A percentile compares a stretch with the other conserved stretches of the same genome.
Conservation (phyloP, 2,888 invertebrate genomes). For the Seira musarum region DNA sequence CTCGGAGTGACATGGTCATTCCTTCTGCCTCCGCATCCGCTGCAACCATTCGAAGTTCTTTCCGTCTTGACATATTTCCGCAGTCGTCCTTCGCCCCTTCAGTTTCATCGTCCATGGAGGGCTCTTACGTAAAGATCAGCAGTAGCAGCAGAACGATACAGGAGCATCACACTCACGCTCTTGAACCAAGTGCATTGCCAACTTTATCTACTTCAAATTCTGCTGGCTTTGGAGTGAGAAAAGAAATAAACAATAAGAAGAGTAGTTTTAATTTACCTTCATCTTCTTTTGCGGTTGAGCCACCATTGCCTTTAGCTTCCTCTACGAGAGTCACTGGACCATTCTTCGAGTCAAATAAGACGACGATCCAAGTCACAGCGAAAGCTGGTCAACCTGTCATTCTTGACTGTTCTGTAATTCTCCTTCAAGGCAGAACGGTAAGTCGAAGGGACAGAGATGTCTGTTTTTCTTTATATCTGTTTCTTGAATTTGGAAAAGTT, state of each 20-base stretch:
- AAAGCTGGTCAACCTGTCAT: slow-evolving; percentile 77
- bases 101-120: neutral
- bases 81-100: slow-evolving; percentile 17
- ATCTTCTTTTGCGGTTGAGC: slow-evolving; percentile 41
- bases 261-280: too few species aligned
- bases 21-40: slow-evolving; percentile 15
- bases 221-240: slow-evolving; percentile 17
- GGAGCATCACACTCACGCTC: slow-evolving; percentile 11
- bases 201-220: slow-evolving; percentile 24
- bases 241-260: slow-evolving; percentile 29
- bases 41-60: slow-evolving; percentile 28
- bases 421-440: slow-evolving; percentile 78
- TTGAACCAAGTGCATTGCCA: neutral
- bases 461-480: neutral
- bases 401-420: slow-evolving; percentile 77
- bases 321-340: slow-evolving; percentile 72
- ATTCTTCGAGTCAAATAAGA: slow-evolving; percentile 77
- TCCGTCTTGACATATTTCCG: slow-evolving; percentile 20
- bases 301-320: slow-evolving; percentile 52
- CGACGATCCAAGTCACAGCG: slow-evolving; percentile 76
- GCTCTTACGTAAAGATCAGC: neutral
- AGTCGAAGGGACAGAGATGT: slow-evolving; percentile 71
- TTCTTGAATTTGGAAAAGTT: too few species aligned
- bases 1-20: slow-evolving; percentile 17
- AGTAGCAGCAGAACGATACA: slow-evolving; percentile 11